Evolutionary conservation across 2,113 vertebrate genomes (phyloP).

Genomic region (Thalassarche chlororhynchos): DNA sequence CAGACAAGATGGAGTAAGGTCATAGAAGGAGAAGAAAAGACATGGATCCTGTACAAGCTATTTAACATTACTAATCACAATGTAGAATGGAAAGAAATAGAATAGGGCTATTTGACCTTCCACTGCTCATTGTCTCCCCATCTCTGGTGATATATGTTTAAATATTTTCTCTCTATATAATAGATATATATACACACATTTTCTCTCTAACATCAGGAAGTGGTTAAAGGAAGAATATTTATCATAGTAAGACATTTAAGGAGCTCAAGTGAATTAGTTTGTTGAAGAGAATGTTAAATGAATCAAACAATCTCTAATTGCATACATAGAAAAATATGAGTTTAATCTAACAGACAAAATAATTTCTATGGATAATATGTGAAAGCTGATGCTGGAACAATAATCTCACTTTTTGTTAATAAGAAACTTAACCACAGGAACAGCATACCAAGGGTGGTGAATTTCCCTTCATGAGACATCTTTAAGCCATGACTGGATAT

Average conservation of each 20-base stretch:
- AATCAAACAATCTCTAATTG: background rate
- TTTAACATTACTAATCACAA: background rate
- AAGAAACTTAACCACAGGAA: background rate
- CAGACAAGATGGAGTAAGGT: background rate
- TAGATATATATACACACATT: background rate
- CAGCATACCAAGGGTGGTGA: background rate
- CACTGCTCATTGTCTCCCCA: background rate
- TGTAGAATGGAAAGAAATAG: background rate
- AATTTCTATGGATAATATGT: background rate
- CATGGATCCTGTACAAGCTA: background rate
- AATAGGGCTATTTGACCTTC: background rate
- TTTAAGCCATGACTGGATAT: background rate
- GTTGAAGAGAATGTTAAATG: background rate
- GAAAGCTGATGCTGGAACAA: background rate
- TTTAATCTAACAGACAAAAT: background rate
- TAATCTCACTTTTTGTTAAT: background rate
- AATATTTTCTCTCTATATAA: background rate
- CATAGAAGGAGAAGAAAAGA: background rate
- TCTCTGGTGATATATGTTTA: background rate
- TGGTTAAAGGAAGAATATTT: background rate
- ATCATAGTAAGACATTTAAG: background rate
- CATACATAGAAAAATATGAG: accelerated
- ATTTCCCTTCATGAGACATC: background rate
- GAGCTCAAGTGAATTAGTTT: background rate
- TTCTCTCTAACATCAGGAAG: background rate